These are phyloP conservation scores for Acanthurus tractus DNA, from an alignment of 2,797 vertebrate species.

Conservation along the genomic window DNA sequence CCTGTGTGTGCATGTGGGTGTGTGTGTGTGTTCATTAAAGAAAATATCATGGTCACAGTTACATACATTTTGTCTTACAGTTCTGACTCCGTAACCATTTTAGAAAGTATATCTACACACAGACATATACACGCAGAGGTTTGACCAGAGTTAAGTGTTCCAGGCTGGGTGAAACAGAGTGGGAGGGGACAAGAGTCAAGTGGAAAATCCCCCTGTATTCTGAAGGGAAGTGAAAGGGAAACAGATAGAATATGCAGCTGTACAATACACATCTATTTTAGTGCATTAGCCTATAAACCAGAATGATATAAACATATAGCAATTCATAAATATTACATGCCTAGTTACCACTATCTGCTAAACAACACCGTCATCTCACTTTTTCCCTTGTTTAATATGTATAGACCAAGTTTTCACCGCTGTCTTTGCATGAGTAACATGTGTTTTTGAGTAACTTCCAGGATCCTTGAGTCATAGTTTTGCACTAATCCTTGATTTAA, in stretches of 20 bases:
- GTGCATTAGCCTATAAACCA: neutral
- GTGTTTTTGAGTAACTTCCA: constrained; percentile 1
- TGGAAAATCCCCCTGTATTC: neutral
- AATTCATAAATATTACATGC: too few relatives aligned
- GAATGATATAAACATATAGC: neutral
- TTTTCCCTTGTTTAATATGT: neutral
- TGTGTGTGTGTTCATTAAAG: too few relatives aligned
- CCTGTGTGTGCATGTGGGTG: neutral
- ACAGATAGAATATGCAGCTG: neutral
- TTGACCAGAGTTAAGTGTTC: constrained; percentile 25
- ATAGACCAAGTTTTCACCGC: neutral
- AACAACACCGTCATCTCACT: neutral
- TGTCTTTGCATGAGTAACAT: neutral
- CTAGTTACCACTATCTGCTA: neutral
- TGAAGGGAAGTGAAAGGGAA: too few relatives aligned
- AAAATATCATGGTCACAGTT: too few relatives aligned
- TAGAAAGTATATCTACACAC: neutral
- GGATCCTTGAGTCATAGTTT: neutral
- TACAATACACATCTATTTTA: neutral
- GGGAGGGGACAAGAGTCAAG: neutral
- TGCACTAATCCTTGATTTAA: neutral
- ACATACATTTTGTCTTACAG: constrained; percentile 1
- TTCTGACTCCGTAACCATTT: neutral
- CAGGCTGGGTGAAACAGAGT: constrained; percentile 25
- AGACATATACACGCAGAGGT: neutral